A percentile compares a stretch with the other conserved stretches of the same genome.
Evolutionary conservation across 53 echinoderm and acorn worm genomes (phyloP).

Genomic region (Hippasteria phrygiana): DNA sequence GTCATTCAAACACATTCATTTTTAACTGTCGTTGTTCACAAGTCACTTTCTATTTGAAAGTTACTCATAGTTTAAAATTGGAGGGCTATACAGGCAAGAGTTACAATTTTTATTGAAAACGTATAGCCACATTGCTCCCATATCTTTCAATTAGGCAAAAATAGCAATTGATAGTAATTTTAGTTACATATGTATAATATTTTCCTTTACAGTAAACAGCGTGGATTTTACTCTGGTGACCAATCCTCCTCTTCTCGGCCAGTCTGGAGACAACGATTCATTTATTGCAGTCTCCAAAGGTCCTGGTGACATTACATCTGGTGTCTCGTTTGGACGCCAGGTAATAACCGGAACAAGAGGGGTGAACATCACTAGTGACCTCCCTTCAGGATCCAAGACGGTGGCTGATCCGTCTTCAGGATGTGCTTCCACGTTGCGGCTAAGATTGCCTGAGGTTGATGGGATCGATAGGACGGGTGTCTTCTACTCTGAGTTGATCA

Average conservation of each 20-base stretch:
- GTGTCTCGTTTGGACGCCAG: slow-evolving; percentile 32
- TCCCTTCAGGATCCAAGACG: neutral
- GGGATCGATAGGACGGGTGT: slow-evolving; percentile 35
- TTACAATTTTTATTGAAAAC: neutral
- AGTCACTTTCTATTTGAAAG: too few relatives aligned
- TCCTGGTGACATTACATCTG: neutral
- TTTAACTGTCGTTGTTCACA: too few relatives aligned
- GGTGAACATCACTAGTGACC: neutral
- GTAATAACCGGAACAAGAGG: slow-evolving; percentile 24
- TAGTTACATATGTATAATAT: neutral
- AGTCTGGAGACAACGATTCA: neutral
- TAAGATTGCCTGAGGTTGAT: slow-evolving; percentile 13
- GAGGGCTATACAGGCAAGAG: neutral
- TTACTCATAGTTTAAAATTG: too few relatives aligned
- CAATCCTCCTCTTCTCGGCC: neutral
- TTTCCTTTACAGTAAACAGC: too few relatives aligned
- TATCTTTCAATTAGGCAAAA: too few relatives aligned
- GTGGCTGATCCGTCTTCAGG: neutral
- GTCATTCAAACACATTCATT: too few relatives aligned
- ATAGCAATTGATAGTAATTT: too few relatives aligned
- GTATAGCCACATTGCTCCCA: neutral
- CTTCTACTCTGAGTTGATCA: slow-evolving; percentile 27
- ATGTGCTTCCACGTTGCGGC: neutral
- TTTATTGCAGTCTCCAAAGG: slow-evolving; percentile 22
- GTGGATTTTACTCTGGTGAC: slow-evolving; percentile 5